These are phyloP conservation scores for Pantherophis vulpinus DNA, from an alignment of 2,797 vertebrate species.

Conservation along the genomic window DNA sequence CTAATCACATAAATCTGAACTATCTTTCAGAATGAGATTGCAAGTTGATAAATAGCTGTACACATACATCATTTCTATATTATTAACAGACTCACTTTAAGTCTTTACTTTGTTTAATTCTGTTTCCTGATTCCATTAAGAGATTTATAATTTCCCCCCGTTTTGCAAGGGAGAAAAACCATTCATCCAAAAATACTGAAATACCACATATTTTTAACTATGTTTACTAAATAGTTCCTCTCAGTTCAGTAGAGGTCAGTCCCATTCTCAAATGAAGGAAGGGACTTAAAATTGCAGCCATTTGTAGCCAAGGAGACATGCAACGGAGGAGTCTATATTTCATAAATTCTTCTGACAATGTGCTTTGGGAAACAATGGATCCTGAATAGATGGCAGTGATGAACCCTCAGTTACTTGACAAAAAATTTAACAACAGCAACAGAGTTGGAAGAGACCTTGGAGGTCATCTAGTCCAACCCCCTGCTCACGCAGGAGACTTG, in stretches of 20 bases:
- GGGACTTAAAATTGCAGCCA: neutral
- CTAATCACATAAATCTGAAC: slow-evolving; percentile 4
- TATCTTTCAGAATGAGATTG: slow-evolving; percentile 34
- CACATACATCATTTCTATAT: slow-evolving; percentile 24
- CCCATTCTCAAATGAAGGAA: neutral
- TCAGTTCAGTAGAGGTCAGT: neutral
- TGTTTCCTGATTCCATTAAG: slow-evolving; percentile 1
- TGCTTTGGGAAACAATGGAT: slow-evolving; percentile 40
- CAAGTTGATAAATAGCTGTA: slow-evolving; percentile 48
- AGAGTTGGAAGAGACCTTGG: too few relatives aligned
- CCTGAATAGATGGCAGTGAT: slow-evolving; percentile 23
- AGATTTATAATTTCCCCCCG: slow-evolving; percentile 31
- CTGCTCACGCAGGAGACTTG: too few relatives aligned
- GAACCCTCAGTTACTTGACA: slow-evolving; percentile 39
- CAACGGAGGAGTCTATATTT: neutral
- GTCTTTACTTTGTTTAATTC: slow-evolving; percentile 34
- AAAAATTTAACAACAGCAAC: neutral
- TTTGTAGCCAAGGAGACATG: neutral
- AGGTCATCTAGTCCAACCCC: too few relatives aligned
- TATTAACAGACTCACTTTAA: slow-evolving; percentile 31
- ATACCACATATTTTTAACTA: slow-evolving; percentile 9
- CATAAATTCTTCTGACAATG: slow-evolving; percentile 40
- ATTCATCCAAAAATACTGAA: slow-evolving; percentile 24
- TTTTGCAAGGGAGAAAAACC: slow-evolving; percentile 44
- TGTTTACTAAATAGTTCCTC: neutral